phyloP scores from a whole-genome alignment of 2,113 vertebrate genomes.

The Gymnogyps californianus region DNA sequence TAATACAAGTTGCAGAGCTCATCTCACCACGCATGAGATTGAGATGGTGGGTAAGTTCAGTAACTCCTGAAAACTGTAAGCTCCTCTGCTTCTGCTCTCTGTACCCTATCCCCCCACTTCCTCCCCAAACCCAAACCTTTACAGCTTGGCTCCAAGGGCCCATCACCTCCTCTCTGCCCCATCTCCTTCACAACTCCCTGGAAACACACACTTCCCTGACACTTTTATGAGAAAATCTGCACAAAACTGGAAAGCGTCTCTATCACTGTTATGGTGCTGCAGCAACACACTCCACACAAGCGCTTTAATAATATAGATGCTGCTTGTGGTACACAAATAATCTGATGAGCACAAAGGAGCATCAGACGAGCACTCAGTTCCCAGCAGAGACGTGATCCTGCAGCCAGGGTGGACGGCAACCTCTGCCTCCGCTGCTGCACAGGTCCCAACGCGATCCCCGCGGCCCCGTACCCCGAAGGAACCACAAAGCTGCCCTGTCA shows the following conservation, averaged over 20 bases:
- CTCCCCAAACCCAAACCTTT: background rate
- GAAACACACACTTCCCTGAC: background rate
- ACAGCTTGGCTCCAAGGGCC: background rate
- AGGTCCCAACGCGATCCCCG: background rate
- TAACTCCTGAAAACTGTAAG: background rate
- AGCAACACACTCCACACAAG: background rate
- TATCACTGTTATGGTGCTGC: fast-evolving
- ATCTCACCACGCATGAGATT: background rate
- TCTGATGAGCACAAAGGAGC: background rate
- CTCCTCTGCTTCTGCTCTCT: background rate
- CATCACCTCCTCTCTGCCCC: background rate
- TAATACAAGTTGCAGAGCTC: background rate
- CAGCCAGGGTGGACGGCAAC: background rate
- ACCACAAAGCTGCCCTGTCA: background rate
- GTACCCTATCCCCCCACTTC: background rate
- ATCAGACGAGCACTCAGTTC: too few species aligned
- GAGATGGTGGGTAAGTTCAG: background rate
- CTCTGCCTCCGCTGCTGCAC: background rate
- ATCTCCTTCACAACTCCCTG: background rate
- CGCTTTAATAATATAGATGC: background rate
- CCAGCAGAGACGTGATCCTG: background rate
- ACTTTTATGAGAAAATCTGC: background rate
- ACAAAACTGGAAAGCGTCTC: background rate
- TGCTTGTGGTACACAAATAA: background rate
- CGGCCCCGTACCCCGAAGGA: background rate